These are phyloP conservation scores for Stenodera caucasica DNA, from an alignment of 2,888 invertebrate genomes.

Conservation along the genomic window DNA sequence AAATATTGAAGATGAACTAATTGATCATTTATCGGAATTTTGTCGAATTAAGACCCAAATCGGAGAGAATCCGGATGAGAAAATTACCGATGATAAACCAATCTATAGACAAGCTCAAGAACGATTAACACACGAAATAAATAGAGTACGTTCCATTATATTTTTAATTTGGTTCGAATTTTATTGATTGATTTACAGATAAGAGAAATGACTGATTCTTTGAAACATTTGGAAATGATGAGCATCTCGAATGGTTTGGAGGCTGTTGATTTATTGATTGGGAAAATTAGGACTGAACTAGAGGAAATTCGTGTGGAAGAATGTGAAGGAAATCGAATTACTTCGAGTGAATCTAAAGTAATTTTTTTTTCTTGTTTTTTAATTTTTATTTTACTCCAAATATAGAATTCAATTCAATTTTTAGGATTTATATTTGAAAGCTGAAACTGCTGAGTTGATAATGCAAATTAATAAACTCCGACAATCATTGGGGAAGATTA, in stretches of 20 bases:
- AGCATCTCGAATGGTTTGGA: conserved; percentile 45
- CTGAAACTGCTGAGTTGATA: conserved; percentile 46
- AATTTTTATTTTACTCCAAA: neutral
- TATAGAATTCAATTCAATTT: conserved; percentile 18
- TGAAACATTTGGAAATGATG: conserved; percentile 40
- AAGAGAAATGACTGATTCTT: conserved; percentile 26
- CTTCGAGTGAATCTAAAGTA: neutral
- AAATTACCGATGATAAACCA: conserved; percentile 8
- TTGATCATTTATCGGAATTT: conserved; percentile 42
- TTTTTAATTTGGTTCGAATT: conserved; percentile 6
- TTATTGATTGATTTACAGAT: conserved; percentile 26
- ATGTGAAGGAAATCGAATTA: neutral
- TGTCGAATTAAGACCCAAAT: conserved; percentile 43
- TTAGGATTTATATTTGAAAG: conserved; percentile 42
- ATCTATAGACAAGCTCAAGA: conserved; percentile 31
- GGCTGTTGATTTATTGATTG: conserved; percentile 47
- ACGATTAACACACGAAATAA: conserved; percentile 35
- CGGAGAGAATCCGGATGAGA: conserved; percentile 28
- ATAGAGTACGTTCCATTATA: conserved; percentile 29
- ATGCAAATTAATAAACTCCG: conserved; percentile 43
- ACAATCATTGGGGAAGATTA: conserved; percentile 34
- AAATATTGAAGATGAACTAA: conserved; percentile 39
- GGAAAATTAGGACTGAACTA: conserved; percentile 47
- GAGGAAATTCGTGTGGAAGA: conserved; percentile 29
- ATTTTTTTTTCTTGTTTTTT: neutral